Conservation (phyloP, 37 sponge, comb jelly and placozoan genomes). For the Agelas oroides region DNA sequence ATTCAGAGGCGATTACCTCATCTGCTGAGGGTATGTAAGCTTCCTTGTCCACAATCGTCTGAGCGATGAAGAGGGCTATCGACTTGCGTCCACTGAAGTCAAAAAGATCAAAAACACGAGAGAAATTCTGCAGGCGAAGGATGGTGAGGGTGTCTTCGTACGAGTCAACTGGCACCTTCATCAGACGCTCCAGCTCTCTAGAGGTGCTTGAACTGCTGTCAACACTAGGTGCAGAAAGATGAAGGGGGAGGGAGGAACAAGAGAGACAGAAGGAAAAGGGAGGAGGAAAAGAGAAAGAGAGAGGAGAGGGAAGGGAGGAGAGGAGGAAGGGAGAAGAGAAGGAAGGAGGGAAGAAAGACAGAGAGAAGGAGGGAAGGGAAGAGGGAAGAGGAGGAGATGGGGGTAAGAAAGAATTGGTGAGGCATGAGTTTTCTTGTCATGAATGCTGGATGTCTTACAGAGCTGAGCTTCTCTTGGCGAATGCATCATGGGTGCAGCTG, state of each 20-base stretch:
- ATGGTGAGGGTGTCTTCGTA: conserved; percentile 92
- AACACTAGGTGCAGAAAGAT: conserved; percentile 29
- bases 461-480: conserved; percentile 60
- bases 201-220: conserved; percentile 40
- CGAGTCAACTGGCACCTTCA: conserved; percentile 86
- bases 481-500: conserved; percentile 60
- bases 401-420: not conserved
- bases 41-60: conserved; percentile 80
- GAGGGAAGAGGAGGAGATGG: not conserved
- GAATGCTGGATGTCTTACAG: conserved; percentile 17
- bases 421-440: no score
- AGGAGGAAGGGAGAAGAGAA: no score
- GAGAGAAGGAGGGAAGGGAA: not conserved
- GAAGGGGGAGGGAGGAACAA: not conserved
- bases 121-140: conserved; percentile 80
- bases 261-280: no score
- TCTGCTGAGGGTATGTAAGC: conserved; percentile 75
- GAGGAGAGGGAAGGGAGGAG: no score
- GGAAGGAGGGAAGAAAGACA: no score
- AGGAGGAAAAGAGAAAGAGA: no score
- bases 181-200: conserved; percentile 77
- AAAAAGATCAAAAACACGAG: conserved; percentile 61
- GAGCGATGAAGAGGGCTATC: conserved; percentile 72
- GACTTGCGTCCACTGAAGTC: conserved; percentile 79
- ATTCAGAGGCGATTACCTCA: conserved; percentile 62